A percentile compares a stretch with the other conserved stretches of the same genome.
Evolutionary conservation across 1,140 invertebrate species (phyloP).

Genomic region (Euwallacea fornicatus): DNA sequence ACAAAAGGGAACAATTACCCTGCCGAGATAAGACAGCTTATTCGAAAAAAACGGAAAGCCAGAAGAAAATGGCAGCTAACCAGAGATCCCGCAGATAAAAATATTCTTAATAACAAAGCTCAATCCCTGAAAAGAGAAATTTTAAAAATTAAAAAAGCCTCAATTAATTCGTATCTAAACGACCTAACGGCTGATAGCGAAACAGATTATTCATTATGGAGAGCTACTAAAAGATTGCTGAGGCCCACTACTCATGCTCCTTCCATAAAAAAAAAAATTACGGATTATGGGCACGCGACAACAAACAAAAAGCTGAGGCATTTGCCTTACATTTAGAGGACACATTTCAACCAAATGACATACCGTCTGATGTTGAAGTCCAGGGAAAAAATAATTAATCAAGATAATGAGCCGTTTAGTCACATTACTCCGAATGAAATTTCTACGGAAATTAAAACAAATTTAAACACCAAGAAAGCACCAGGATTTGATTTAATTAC

Average conservation of each 20-base stretch:
- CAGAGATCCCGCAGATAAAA: neutral
- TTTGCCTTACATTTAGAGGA: neutral
- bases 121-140: neutral
- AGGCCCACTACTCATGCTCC: neutral
- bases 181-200: neutral
- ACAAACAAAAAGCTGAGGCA: neutral
- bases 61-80: neutral
- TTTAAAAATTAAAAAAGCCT: neutral
- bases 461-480: neutral
- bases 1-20: no score
- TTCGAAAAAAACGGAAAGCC: neutral
- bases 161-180: neutral
- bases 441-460: neutral
- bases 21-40: neutral
- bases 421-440: no score
- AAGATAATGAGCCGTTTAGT: no score
- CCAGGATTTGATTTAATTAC: neutral
- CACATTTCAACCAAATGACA: neutral
- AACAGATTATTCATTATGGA: conserved; percentile 1
- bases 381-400: no score
- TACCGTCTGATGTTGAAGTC: neutral
- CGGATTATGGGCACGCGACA: neutral
- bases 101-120: neutral
- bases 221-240: neutral
- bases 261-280: neutral